These are phyloP conservation scores for Campoletis raptor DNA, from an alignment of 2,888 invertebrate species.

Conservation along the genomic window DNA sequence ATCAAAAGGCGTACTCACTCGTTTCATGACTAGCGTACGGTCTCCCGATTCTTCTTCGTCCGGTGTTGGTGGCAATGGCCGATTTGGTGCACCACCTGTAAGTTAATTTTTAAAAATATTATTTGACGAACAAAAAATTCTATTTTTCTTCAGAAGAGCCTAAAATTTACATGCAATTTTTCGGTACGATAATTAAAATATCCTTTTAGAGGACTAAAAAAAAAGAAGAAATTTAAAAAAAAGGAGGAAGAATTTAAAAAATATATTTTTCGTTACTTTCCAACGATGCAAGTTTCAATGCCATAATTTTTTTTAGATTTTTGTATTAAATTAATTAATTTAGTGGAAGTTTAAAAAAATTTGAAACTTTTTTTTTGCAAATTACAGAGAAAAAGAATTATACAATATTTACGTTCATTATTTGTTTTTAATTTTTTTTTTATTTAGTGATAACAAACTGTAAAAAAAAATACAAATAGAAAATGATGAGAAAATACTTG, in stretches of 20 bases:
- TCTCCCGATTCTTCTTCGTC: constrained; percentile 96
- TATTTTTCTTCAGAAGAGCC: neutral
- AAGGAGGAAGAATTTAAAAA: too few relatives aligned
- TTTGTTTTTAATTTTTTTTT: neutral
- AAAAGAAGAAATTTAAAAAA: too few relatives aligned
- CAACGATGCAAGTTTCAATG: too few relatives aligned
- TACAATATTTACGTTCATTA: neutral
- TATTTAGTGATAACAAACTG: neutral
- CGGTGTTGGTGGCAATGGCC: constrained; percentile 97
- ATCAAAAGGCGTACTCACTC: constrained; percentile 88
- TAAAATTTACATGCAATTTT: too few relatives aligned
- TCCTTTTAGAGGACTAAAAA: too few relatives aligned
- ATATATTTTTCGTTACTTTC: too few relatives aligned
- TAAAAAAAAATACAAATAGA: neutral
- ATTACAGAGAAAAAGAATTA: neutral
- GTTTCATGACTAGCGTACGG: constrained; percentile 95
- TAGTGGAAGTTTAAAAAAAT: neutral
- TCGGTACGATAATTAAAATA: too few relatives aligned
- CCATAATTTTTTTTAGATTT: neutral
- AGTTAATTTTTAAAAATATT: neutral
- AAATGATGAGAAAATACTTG: constrained; percentile 70
- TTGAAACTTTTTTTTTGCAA: neutral
- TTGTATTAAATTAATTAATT: neutral
- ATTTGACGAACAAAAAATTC: neutral
- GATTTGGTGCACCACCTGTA: constrained; percentile 92